Evolutionary conservation across 2,888 invertebrate genomes (phyloP).

Genomic region (Dryobotodes eremita): DNA sequence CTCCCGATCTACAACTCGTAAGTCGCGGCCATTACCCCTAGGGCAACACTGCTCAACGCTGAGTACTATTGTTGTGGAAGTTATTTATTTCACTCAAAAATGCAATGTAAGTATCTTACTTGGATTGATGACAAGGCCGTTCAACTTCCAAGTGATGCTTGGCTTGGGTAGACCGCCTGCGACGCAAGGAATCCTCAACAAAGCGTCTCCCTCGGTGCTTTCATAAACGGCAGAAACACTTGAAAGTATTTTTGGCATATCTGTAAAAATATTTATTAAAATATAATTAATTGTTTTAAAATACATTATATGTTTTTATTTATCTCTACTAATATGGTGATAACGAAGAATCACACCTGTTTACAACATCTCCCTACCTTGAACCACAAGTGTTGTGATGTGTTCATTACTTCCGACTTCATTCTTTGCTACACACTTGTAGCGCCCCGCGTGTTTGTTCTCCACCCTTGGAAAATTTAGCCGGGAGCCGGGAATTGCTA

Average conservation of each 20-base stretch:
- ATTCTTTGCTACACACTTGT: constrained; percentile 54
- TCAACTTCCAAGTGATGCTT: constrained; percentile 43
- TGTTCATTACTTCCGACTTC: constrained; percentile 35
- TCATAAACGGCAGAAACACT: not conserved
- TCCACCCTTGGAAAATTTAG: constrained; percentile 26
- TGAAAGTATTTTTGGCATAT: constrained; percentile 41
- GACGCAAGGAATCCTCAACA: constrained; percentile 48
- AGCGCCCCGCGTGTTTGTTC: constrained; percentile 36
- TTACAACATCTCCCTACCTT: too few species aligned
- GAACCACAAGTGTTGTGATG: constrained; percentile 31
- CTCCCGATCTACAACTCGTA: too few species aligned
- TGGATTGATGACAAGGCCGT: constrained; percentile 17
- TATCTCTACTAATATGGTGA: too few species aligned
- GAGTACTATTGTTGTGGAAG: not conserved
- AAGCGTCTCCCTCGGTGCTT: constrained; percentile 45
- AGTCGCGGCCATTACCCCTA: too few species aligned
- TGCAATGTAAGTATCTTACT: constrained; percentile 26
- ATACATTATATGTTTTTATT: too few species aligned
- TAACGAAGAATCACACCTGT: too few species aligned
- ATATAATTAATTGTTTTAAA: not conserved
- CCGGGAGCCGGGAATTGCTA: not conserved
- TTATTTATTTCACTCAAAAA: not conserved
- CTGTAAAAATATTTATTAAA: constrained; percentile 16
- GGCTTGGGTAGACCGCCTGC: constrained; percentile 53
- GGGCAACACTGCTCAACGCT: too few species aligned